These are phyloP conservation scores for Smutsia temminckii DNA, from an alignment of 2,797 vertebrate genomes.

Conservation along the genomic window DNA sequence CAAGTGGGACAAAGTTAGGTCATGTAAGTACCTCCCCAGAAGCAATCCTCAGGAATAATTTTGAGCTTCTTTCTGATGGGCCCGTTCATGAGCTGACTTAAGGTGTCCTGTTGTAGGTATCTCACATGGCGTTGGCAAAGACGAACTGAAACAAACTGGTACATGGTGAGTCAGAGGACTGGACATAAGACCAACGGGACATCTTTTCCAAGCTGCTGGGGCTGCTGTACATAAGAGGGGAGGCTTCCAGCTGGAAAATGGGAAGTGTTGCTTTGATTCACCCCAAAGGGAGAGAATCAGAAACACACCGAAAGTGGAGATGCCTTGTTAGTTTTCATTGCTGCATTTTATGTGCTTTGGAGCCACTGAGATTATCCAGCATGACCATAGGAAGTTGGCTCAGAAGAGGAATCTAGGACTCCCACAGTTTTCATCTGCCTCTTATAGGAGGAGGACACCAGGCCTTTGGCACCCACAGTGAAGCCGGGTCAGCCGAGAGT, in stretches of 20 bases:
- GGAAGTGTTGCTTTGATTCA: background rate
- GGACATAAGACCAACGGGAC: background rate
- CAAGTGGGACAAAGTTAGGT: rapidly evolving
- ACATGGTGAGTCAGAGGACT: slow-evolving; percentile 3
- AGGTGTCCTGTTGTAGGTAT: slow-evolving; percentile 85
- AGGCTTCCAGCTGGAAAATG: background rate
- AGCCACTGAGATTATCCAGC: background rate
- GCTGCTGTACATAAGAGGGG: background rate
- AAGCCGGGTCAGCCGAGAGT: background rate
- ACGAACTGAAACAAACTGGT: slow-evolving; percentile 79
- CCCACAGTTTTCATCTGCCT: background rate
- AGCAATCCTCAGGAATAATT: slow-evolving; percentile 92
- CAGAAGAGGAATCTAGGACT: background rate
- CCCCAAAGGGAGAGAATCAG: background rate
- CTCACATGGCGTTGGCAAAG: slow-evolving; percentile 87
- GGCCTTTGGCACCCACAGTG: background rate
- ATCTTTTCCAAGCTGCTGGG: background rate
- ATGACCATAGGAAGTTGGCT: background rate
- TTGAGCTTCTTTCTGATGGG: slow-evolving; percentile 92
- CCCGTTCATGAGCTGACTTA: slow-evolving; percentile 95
- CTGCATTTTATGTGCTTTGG: background rate
- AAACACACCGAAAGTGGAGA: background rate
- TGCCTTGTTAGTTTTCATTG: background rate
- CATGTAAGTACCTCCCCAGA: slow-evolving; percentile 93
- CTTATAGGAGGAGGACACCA: rapidly evolving